Evolutionary conservation across 2,888 invertebrate genomes (phyloP).

Genomic region (Gisinianus flammeolus): DNA sequence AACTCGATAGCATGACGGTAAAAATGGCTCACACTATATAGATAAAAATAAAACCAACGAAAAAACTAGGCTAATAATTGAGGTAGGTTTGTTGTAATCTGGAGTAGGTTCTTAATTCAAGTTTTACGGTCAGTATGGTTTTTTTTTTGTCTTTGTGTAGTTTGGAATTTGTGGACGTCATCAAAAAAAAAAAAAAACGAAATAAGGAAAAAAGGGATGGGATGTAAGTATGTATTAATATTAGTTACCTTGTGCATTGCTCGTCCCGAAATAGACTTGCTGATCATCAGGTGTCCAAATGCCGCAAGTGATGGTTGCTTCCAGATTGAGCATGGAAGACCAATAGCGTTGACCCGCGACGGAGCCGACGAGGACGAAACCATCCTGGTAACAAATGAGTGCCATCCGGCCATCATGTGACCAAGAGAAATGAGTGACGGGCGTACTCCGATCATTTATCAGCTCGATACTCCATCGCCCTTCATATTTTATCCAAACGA

Average conservation of each 20-base stretch:
- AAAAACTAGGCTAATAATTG: no score
- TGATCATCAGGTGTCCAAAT: constrained; percentile 71
- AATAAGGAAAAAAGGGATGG: no score
- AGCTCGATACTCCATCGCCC: constrained; percentile 98
- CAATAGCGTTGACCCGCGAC: constrained; percentile 97
- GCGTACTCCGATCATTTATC: constrained; percentile 96
- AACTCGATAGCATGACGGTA: no score
- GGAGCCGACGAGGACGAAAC: constrained; percentile 96
- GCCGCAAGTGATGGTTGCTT: constrained; percentile 92
- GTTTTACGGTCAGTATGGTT: no score
- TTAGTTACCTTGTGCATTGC: constrained; percentile 74
- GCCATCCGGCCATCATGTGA: constrained; percentile 98
- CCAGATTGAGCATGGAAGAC: constrained; percentile 95
- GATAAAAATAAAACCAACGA: no score
- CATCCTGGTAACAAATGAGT: constrained; percentile 97
- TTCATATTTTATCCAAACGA: constrained; percentile 99
- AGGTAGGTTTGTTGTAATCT: no score
- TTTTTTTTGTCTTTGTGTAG: no score
- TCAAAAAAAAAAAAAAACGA: no score
- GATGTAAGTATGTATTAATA: no score
- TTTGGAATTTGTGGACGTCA: no score
- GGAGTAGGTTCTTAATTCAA: no score
- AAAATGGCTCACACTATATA: no score
- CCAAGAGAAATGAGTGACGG: constrained; percentile 98
- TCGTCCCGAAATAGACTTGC: constrained; percentile 89